Base-by-base conservation (phyloP, 2,113 vertebrate genomes). In the Nannobrachium achirus region DNA sequence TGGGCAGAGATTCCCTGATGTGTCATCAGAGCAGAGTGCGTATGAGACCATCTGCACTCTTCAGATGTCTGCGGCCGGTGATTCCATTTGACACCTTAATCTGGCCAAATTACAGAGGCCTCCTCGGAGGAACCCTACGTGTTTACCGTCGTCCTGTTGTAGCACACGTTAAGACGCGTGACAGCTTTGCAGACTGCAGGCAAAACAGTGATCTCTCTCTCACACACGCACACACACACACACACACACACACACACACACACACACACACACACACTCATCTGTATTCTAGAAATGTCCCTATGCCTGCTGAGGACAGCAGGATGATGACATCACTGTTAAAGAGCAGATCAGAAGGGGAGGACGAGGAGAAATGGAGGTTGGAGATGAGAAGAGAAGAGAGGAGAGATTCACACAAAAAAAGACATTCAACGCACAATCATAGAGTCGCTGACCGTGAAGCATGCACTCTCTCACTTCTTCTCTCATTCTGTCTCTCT, bases 81-180 rank as follows among this genome's bases (percentile, higher is more conserved):
- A 88, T 89, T 88, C 75, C 74, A 53, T 78, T 82, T 88, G 89
- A 88, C 87, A 88, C 73, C 81, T 79, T 88, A 86, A 89, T 88
- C 87, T 84, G 86, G 13, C 66, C 78, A 89, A 87, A 87, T 84
- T 83, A 82, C 84, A 74, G 71, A 77, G 83, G 81, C 68, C 75
- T 85, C 75, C 69, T 75, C 63, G 4, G 45, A 74, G 75, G 77
- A 84, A 79, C 68, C 75, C 76, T 75, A 82, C 84, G 88, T 86
- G 86, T 89, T 89, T 88, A 89, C 88, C 81, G 81, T 86, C 84
- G 83, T 79, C 73, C 80, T 86, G 86, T 86, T n/a, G n/a, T n/a
- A n/a, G n/a, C n/a, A n/a, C n/a, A n/a, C n/a, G n/a, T n/a, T n/a
- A n/a, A 84, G 87, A 79, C 79, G 44, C 2, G 70, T 86, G 87